Percentiles rank a stretch among this genome's conserved stretches.
Conservation (phyloP, 2,113 vertebrate genomes). For the Gavia stellata region DNA sequence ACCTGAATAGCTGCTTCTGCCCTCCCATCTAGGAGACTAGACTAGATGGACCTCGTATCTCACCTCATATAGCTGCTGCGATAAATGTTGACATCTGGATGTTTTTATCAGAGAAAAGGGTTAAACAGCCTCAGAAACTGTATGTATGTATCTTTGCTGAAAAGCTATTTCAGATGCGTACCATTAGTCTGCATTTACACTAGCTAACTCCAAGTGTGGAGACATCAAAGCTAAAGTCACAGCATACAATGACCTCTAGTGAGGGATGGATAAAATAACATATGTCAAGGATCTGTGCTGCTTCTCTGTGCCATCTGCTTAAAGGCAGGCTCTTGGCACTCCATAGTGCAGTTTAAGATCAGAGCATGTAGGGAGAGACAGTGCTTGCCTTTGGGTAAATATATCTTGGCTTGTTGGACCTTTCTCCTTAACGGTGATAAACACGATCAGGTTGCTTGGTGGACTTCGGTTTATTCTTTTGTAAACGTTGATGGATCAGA, state of each 20-base stretch:
- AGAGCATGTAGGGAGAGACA: neutral
- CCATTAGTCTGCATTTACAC: neutral
- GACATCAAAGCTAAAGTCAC: neutral
- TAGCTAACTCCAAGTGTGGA: neutral
- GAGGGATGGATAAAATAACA: neutral
- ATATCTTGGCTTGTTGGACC: neutral
- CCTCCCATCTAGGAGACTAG: neutral
- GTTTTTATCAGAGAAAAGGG: neutral
- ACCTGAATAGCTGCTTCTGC: neutral
- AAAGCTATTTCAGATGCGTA: fast-evolving
- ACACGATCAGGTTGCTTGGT: neutral
- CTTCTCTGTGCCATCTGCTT: neutral
- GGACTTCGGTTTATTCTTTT: neutral
- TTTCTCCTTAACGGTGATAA: neutral
- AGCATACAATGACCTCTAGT: slow-evolving; percentile 38
- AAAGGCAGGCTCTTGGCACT: neutral
- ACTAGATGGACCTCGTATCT: neutral
- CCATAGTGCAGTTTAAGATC: neutral
- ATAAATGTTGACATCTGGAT: too few relatives aligned
- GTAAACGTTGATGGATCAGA: neutral
- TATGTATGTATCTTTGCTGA: fast-evolving
- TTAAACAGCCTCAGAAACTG: neutral
- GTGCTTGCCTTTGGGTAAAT: neutral
- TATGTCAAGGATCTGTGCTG: neutral
- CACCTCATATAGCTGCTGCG: fast-evolving